Conservation (phyloP, 2,113 vertebrate genomes). For the Aldabrachelys gigantea region DNA sequence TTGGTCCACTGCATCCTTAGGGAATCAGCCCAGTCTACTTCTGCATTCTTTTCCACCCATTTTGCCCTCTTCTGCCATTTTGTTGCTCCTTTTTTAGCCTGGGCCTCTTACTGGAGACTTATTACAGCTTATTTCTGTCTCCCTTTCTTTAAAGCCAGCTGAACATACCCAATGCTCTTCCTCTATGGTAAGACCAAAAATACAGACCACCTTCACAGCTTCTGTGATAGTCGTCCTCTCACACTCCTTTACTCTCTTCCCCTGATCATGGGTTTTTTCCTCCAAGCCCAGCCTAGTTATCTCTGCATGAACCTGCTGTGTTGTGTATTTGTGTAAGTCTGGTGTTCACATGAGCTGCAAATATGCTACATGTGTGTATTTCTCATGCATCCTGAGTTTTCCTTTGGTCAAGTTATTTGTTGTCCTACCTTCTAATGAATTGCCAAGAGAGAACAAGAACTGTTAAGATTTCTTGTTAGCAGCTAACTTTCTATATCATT, state of each 20-base stretch:
- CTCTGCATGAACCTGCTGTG: constrained; percentile 80
- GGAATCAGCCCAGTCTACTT: constrained; percentile 51
- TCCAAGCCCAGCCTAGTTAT: constrained; percentile 77
- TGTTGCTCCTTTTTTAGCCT: constrained; percentile 81
- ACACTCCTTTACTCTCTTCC: constrained; percentile 73
- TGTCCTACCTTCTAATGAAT: constrained; percentile 70
- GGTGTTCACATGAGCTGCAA: constrained; percentile 77
- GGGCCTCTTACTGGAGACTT: constrained; percentile 79
- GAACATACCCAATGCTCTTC: constrained; percentile 96
- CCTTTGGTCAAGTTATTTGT: constrained; percentile 72
- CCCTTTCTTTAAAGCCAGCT: constrained; percentile 99
- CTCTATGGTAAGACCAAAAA: constrained; percentile 97
- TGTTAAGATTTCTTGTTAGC: constrained; percentile 72
- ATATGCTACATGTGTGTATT: constrained; percentile 75
- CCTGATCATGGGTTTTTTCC: constrained; percentile 65
- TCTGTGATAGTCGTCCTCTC: constrained; percentile 77
- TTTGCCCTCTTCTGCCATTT: constrained; percentile 75
- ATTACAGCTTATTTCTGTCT: constrained; percentile 98
- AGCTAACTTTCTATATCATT: neutral
- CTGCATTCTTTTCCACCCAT: constrained; percentile 62
- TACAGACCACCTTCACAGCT: constrained; percentile 82
- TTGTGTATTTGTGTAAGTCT: constrained; percentile 77
- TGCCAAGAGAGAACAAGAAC: constrained; percentile 81
- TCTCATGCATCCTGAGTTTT: constrained; percentile 77
- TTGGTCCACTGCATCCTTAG: constrained; percentile 43